Percentiles rank a stretch among this genome's conserved stretches.
Evolutionary conservation across 2,888 invertebrate genomes (phyloP).

Genomic region (Carcina quercana): DNA sequence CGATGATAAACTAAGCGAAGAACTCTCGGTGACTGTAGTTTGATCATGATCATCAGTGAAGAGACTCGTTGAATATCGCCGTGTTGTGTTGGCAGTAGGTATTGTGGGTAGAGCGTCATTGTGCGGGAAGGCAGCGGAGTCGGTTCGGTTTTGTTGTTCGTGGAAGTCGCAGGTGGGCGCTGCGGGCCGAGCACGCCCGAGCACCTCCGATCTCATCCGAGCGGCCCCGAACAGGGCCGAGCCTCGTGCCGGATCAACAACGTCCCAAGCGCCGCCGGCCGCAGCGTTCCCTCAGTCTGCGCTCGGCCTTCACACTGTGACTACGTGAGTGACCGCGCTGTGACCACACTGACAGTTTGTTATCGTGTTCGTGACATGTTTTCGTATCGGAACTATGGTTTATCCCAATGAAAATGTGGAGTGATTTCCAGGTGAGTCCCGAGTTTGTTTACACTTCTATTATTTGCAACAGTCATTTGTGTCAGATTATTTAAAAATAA

Average conservation of each 20-base stretch:
- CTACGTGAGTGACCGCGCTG: constrained; percentile 57
- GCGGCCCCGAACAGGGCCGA: constrained; percentile 30
- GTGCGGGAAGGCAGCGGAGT: constrained; percentile 35
- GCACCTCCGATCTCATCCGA: constrained; percentile 28
- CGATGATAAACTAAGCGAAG: neutral
- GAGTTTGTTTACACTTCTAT: constrained; percentile 10
- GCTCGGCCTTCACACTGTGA: constrained; percentile 55
- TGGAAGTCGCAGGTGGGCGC: constrained; percentile 68
- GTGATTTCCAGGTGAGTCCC: constrained; percentile 69
- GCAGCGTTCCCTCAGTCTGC: constrained; percentile 47
- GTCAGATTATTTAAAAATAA: constrained; percentile 10
- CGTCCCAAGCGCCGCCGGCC: constrained; percentile 15
- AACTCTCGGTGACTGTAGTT: constrained; percentile 11
- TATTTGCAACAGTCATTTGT: constrained; percentile 5
- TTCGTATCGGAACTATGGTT: constrained; percentile 73
- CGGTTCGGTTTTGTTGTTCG: constrained; percentile 62
- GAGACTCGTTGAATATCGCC: no score
- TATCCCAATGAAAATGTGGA: constrained; percentile 74
- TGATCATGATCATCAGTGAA: no score
- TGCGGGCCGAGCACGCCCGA: constrained; percentile 26
- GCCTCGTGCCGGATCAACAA: constrained; percentile 1
- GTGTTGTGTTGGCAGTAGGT: no score
- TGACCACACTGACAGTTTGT: constrained; percentile 70
- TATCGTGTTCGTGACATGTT: constrained; percentile 73
- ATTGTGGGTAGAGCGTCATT: constrained; percentile 36